These are phyloP conservation scores for Vultur gryphus DNA, from an alignment of 2,797 vertebrate genomes.

Conservation along the genomic window DNA sequence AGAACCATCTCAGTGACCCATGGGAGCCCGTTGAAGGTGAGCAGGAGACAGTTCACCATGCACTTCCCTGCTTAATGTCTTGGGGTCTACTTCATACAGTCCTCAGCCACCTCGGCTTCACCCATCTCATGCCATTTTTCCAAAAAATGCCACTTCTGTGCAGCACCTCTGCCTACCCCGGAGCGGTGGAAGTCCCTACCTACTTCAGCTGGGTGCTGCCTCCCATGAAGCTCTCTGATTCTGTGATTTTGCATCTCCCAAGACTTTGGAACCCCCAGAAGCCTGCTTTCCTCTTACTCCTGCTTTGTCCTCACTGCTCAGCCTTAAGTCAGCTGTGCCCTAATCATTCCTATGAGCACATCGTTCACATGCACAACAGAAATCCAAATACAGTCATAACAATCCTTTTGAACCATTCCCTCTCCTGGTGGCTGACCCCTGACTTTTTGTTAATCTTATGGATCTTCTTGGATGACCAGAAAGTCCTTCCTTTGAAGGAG, in stretches of 20 bases:
- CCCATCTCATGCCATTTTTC: background rate
- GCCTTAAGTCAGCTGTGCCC: background rate
- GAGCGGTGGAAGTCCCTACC: background rate
- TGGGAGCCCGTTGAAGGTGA: accelerated
- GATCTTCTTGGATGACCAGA: background rate
- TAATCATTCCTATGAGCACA: background rate
- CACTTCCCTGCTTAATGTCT: background rate
- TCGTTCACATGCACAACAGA: accelerated
- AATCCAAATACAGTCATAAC: background rate
- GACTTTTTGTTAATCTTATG: background rate
- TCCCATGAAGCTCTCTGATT: background rate
- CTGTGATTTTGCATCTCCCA: background rate
- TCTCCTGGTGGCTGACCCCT: background rate
- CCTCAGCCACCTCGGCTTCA: background rate
- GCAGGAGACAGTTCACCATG: background rate
- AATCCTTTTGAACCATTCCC: background rate
- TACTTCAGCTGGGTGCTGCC: background rate
- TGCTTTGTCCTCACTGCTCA: background rate
- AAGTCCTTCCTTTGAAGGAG: background rate
- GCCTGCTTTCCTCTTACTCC: background rate
- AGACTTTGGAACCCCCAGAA: background rate
- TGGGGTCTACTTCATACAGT: background rate
- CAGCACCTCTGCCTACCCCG: background rate
- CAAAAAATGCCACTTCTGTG: background rate
- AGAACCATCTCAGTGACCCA: background rate